Evolutionary conservation across 2,797 vertebrate genomes (phyloP).

Genomic region (Tapirus indicus): DNA sequence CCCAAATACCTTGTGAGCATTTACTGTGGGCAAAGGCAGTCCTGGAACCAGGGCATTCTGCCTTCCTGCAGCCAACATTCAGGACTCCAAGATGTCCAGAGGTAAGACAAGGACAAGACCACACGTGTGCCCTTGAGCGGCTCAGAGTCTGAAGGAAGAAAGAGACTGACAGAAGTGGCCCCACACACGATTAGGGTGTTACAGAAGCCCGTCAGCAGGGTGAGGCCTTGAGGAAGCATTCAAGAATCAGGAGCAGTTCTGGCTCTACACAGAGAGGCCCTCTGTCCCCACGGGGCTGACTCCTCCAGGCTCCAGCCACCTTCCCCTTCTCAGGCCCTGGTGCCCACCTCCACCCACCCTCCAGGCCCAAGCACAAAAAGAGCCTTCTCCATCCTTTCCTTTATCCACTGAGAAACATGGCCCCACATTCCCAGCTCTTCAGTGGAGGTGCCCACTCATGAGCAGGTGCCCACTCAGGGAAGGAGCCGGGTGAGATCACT

Average conservation of each 20-base stretch:
- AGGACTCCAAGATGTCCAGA: not conserved
- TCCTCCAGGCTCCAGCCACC: not conserved
- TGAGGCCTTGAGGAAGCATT: not conserved
- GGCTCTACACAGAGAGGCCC: not conserved
- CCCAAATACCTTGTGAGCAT: not conserved
- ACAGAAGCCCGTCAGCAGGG: rapidly evolving
- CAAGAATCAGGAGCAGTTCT: not conserved
- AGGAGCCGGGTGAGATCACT: not conserved
- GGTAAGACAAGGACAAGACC: not conserved
- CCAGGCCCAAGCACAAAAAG: not conserved
- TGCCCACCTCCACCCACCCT: too few relatives aligned
- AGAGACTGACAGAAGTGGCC: not conserved
- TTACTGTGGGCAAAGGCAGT: not conserved
- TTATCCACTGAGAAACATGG: not conserved
- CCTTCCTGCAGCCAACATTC: not conserved
- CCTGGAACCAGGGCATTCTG: not conserved
- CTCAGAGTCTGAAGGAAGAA: not conserved
- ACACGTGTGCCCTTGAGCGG: not conserved
- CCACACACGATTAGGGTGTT: rapidly evolving
- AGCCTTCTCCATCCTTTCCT: not conserved
- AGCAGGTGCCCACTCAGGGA: not conserved
- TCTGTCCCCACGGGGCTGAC: not conserved
- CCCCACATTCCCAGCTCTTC: not conserved
- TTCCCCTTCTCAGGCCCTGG: not conserved
- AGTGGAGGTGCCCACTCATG: not conserved